Evolutionary conservation across 30 jellyfish, hydroid and myxozoan genomes (phyloP), one percentile per base, ranked within the genome.

Genomic region (Rhopilema esculentum): DNA sequence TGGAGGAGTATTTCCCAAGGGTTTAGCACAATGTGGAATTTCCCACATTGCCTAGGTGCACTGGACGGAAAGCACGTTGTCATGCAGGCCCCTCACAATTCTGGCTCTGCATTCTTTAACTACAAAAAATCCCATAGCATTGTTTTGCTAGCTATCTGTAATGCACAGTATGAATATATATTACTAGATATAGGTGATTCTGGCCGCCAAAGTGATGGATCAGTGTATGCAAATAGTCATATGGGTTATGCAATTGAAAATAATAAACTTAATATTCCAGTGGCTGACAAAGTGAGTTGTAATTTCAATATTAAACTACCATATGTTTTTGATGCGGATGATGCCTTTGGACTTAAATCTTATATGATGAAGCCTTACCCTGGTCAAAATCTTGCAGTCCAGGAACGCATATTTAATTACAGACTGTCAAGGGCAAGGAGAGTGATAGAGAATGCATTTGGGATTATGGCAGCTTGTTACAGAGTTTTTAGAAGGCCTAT

Each of bases 191-290:
- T 85, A 7, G 90, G 83, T 17, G 96, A 87, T 51, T 29, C 69
- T 87, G 96, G 96, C 16, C 77, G 96, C 50, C 96, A 87, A 76
- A 77, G 91, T 32, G 96, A 77, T 69, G 91, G 91, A 2, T 40
- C 80, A 28, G 86, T 76, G 20, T 77, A n/a, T 68, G n/a, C n/a
- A n/a, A n/a, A n/a, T 23, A 62, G 95, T 31, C 40, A 62, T 20
- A 1, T 86, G 27, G 91, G 95, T 24, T 76, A 61, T 65, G 75
- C 91, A 17, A 86, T 86, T 8, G 95, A 86, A 20, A 76, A 72
- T 28, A 32, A 76, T 27, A n/a, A 77, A 51, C 6, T 51, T 8
- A 29, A 51, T 24, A 65, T 79, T 26, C 96, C 87, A 1, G 1
- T 17, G 19, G 88, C 23, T 19, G 65, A 27, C 12, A 69, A 71